phyloP scores from a whole-genome alignment of 2,797 vertebrate species.

The Melanotaenia pygmaea region DNA sequence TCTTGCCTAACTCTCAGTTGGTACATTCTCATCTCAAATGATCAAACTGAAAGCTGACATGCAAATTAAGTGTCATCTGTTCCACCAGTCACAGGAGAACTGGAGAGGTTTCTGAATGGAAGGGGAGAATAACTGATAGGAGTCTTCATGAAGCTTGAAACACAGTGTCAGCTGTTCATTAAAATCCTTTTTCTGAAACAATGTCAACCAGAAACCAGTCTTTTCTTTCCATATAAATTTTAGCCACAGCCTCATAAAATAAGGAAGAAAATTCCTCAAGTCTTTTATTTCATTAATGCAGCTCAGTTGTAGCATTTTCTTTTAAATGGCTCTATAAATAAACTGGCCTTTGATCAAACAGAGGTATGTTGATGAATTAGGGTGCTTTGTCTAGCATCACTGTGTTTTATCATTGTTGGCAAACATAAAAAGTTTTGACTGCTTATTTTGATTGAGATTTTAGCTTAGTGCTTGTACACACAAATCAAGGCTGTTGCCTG shows the following conservation, averaged over 20 bases:
- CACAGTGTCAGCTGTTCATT: constrained; percentile 4
- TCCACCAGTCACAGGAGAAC: not conserved
- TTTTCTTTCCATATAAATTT: not conserved
- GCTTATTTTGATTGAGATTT: constrained; percentile 33
- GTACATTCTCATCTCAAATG: not conserved
- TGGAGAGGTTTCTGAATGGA: not conserved
- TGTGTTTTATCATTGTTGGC: constrained; percentile 24
- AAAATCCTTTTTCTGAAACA: not conserved
- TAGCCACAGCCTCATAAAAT: not conserved
- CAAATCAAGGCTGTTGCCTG: constrained; percentile 27
- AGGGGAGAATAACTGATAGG: not conserved
- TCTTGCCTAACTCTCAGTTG: not conserved
- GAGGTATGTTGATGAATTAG: not conserved
- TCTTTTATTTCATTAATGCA: not conserved
- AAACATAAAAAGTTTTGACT: constrained; percentile 22
- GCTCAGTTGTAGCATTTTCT: not conserved
- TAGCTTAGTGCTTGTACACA: constrained; percentile 42
- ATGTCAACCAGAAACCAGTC: not conserved
- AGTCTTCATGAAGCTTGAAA: constrained; percentile 1
- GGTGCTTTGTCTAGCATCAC: constrained; percentile 6
- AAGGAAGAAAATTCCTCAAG: not conserved
- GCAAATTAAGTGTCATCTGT: not conserved
- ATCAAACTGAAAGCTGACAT: not conserved
- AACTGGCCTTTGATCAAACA: not conserved
- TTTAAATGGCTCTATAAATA: not conserved